Evolutionary conservation across 2,113 vertebrate species (phyloP).

Genomic region (Forbesichthys agassizii): DNA sequence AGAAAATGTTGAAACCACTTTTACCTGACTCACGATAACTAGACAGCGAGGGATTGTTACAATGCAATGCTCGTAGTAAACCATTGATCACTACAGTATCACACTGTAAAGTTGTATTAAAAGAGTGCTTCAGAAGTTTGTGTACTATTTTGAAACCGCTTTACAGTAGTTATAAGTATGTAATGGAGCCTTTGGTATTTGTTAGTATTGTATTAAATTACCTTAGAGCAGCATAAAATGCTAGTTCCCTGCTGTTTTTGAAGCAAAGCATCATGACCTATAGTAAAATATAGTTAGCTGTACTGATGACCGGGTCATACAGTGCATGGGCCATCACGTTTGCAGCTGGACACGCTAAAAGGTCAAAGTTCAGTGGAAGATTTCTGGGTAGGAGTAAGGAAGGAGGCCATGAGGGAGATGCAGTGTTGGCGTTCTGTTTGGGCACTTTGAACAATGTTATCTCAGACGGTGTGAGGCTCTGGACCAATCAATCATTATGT

Average conservation of each 20-base stretch:
- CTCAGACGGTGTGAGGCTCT: conserved; percentile 63
- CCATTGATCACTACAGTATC: conserved; percentile 40
- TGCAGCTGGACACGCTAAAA: conserved; percentile 63
- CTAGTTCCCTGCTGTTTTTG: conserved; percentile 38
- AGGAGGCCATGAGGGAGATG: conserved; percentile 52
- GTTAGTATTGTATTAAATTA: conserved; percentile 42
- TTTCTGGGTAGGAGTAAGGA: conserved; percentile 57
- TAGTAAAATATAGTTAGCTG: conserved; percentile 41
- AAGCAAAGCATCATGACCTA: conserved; percentile 49
- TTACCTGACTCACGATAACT: conserved; percentile 56
- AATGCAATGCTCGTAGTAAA: conserved; percentile 51
- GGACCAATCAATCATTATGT: conserved; percentile 72
- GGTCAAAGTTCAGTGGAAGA: conserved; percentile 55
- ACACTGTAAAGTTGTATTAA: no score
- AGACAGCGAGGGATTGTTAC: conserved; percentile 57
- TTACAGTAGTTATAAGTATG: conserved; percentile 5
- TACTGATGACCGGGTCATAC: conserved; percentile 37
- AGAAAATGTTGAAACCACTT: conserved; percentile 36
- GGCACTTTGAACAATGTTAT: conserved; percentile 75
- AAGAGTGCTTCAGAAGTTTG: background rate
- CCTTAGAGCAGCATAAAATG: conserved; percentile 26
- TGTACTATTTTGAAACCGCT: background rate
- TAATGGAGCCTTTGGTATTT: conserved; percentile 19
- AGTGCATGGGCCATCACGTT: conserved; percentile 30
- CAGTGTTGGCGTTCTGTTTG: conserved; percentile 67